Base-by-base conservation (phyloP, 2,888 invertebrate species). In the Drosophila prolongata region DNA sequence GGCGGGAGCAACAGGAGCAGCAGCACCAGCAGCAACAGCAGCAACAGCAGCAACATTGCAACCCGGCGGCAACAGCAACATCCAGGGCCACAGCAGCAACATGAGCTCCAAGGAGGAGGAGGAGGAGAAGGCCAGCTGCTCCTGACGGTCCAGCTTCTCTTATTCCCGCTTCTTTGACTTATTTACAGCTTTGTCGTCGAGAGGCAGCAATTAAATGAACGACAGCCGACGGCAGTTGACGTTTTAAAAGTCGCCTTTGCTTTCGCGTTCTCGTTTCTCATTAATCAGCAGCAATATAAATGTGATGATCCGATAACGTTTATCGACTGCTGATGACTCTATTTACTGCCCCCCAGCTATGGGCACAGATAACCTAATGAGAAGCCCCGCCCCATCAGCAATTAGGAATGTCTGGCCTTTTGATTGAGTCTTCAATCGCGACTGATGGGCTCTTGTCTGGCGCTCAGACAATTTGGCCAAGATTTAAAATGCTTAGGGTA, bases 261-360 rank as follows among this genome's bases (percentile, higher is more conserved):
- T 24, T 57, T 67, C 34, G 16, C 44, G 13, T 24, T n/a, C 13
- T 8, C n/a, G 13, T 46, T 46, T 66, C 85, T 81, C 87, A 81
- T 81, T 81, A 83, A 83, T 89, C 82, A 87, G 83, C 68, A 56
- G 82, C 89, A 75, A 81, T 89, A 83, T 83, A 83, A 89, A 83
- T 61, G 80, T 79, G 89, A 83, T 83, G 82, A 82, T 44, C 83
- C 87, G 83, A 83, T 83, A 89, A 76, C 87, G 78, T 78, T 88
- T 81, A 89, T 89, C 85, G 75, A 59, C 46, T 44, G 61, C 61
- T 82, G 89, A 81, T 81, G 87, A 86, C 83, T 81, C 83, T 82
- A 88, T 81, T 81, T 79, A 76, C 83, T 68, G 81, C 66, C 66
- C 65, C 30, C 46, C 79, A 56, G 77, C 54, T 50, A 75, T 52